phyloP scores from a whole-genome alignment of 2,113 vertebrate species.

The Sialia sialis region DNA sequence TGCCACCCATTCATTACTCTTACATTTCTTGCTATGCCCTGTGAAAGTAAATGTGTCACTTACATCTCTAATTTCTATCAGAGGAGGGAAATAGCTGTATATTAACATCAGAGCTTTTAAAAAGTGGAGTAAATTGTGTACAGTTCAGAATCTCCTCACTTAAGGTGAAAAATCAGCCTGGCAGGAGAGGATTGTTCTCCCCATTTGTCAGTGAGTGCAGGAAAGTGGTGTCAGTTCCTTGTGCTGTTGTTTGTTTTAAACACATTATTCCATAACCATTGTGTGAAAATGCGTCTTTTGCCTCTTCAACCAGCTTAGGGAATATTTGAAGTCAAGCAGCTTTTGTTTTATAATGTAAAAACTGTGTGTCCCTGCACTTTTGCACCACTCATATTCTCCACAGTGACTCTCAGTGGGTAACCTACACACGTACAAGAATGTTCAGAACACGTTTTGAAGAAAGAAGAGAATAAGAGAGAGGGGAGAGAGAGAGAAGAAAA shows the following conservation, averaged over 20 bases:
- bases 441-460: conserved; percentile 28
- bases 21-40: conserved; percentile 8
- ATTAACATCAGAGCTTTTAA: conserved; percentile 33
- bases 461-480: neutral
- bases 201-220: neutral
- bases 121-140: neutral
- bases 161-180: conserved; percentile 14
- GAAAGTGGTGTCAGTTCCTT: neutral
- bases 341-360: conserved; percentile 24
- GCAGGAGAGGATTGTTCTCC: neutral
- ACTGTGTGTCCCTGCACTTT: conserved; percentile 27
- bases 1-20: conserved; percentile 53
- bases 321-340: neutral
- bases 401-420: conserved; percentile 50
- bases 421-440: conserved; percentile 51
- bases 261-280: neutral
- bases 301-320: neutral
- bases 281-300: neutral
- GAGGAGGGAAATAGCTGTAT: neutral
- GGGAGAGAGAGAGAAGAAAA: neutral
- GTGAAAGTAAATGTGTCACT: conserved; percentile 41
- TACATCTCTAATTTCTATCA: conserved; percentile 9
- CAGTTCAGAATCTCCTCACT: neutral
- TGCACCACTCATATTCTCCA: conserved; percentile 8
- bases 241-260: neutral